phyloP scores from a whole-genome alignment of 2,797 vertebrate species.

The Crocidura indochinensis region DNA sequence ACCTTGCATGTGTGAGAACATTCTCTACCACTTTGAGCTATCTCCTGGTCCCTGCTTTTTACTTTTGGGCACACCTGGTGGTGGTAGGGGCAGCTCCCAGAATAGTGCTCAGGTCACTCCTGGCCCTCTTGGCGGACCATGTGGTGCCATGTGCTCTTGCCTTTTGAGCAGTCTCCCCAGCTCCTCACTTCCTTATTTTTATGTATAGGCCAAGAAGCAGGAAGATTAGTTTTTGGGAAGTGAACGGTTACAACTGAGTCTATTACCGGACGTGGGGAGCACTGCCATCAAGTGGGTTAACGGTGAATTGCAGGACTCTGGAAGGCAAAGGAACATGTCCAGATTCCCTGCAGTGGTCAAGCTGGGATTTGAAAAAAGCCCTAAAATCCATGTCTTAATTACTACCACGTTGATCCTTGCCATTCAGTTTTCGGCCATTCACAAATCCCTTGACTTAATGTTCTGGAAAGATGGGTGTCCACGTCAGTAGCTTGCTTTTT shows the following conservation, averaged over 20 bases:
- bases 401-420: background rate
- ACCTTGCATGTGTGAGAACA: too few species aligned
- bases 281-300: background rate
- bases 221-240: background rate
- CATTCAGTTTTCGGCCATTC: background rate
- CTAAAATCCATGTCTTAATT: background rate
- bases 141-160: too few species aligned
- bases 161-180: too few species aligned
- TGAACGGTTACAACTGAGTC: background rate
- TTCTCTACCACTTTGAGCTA: too few species aligned
- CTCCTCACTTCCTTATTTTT: background rate
- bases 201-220: background rate
- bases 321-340: background rate
- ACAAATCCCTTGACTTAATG: background rate
- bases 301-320: background rate
- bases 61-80: too few species aligned
- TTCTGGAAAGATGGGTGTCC: background rate
- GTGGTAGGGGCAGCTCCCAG: too few species aligned
- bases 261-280: background rate
- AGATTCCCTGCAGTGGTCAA: background rate
- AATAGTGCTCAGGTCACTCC: too few species aligned
- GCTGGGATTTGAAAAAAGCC: constrained; percentile 24
- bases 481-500: background rate
- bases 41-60: too few species aligned
- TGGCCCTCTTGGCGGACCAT: too few species aligned